Evolutionary conservation across 1,140 invertebrate genomes (phyloP).

Genomic region (Tetragnatha versicolor): DNA sequence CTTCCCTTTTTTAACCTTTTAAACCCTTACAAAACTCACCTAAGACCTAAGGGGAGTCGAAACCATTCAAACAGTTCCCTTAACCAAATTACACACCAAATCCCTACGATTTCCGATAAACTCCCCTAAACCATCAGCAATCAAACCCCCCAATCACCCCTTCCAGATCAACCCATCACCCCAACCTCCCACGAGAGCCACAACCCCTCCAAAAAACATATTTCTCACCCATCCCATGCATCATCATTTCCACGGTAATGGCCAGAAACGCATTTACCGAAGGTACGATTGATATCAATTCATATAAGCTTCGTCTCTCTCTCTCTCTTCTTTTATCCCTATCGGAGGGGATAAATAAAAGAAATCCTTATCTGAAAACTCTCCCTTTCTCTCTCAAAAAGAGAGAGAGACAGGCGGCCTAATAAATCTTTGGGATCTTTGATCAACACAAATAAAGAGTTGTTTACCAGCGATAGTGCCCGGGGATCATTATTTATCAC

Average conservation of each 20-base stretch:
- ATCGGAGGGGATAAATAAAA: neutral
- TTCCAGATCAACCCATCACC: too few species aligned
- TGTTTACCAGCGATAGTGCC: slow-evolving; percentile 44
- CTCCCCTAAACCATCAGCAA: too few species aligned
- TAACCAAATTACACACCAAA: too few species aligned
- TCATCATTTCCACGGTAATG: slow-evolving; percentile 2
- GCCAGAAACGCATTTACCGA: slow-evolving; percentile 2
- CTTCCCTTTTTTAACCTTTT: too few species aligned
- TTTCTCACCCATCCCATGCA: neutral
- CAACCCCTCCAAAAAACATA: too few species aligned
- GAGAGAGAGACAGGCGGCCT: neutral
- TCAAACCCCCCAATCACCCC: too few species aligned
- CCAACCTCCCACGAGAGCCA: too few species aligned
- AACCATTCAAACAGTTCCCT: too few species aligned
- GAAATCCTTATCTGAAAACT: slow-evolving; percentile 3
- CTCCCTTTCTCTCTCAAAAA: neutral
- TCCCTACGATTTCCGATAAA: too few species aligned
- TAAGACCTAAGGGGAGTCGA: too few species aligned
- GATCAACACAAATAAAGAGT: slow-evolving; percentile 51
- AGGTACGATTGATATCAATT: slow-evolving; percentile 25
- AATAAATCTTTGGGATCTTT: slow-evolving; percentile 42
- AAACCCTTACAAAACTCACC: too few species aligned
- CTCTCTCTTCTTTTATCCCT: neutral
- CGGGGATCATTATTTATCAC: slow-evolving; percentile 36
- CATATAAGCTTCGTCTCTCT: neutral